phyloP scores from a whole-genome alignment of 2,888 invertebrate species.

The Drosophila hawaiiensis region DNA sequence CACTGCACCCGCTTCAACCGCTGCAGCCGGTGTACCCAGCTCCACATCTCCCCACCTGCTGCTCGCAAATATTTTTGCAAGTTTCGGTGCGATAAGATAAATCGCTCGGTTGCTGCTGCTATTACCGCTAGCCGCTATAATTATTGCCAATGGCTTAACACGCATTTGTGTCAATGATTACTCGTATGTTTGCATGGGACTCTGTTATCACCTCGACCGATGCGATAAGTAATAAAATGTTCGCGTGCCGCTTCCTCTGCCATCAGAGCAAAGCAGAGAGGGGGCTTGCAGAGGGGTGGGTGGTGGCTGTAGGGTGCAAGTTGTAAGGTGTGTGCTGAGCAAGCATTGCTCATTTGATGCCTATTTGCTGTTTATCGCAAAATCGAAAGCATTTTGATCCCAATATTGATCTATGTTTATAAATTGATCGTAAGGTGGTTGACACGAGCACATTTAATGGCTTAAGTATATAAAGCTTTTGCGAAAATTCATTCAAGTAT shows the following conservation, averaged over 20 bases:
- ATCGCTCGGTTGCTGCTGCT: conserved; percentile 28
- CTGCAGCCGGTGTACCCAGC: not conserved
- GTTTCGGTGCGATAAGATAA: conserved; percentile 68
- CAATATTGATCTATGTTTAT: not conserved
- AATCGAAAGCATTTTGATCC: conserved; percentile 35
- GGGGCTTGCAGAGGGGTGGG: not conserved
- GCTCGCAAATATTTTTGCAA: conserved; percentile 20
- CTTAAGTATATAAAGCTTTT: conserved; percentile 1
- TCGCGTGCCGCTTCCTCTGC: conserved; percentile 60
- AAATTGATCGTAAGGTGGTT: conserved; percentile 52
- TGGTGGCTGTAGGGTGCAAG: not conserved
- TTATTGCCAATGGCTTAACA: conserved; percentile 53
- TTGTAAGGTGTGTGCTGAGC: conserved; percentile 17
- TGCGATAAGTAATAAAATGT: conserved; percentile 60
- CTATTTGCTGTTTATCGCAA: conserved; percentile 45
- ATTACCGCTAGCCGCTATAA: conserved; percentile 10
- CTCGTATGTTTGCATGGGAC: conserved; percentile 24
- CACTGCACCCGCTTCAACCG: not conserved
- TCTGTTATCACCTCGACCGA: conserved; percentile 48
- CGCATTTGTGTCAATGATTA: conserved; percentile 53
- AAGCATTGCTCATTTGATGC: conserved; percentile 37
- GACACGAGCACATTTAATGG: conserved; percentile 16
- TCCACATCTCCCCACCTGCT: not conserved
- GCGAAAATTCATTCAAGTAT: not conserved
- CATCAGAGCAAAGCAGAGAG: not conserved